Evolutionary conservation across 2,888 invertebrate species (phyloP), one percentile per base, ranked within the genome.

Genomic region (Athalia cordata): DNA sequence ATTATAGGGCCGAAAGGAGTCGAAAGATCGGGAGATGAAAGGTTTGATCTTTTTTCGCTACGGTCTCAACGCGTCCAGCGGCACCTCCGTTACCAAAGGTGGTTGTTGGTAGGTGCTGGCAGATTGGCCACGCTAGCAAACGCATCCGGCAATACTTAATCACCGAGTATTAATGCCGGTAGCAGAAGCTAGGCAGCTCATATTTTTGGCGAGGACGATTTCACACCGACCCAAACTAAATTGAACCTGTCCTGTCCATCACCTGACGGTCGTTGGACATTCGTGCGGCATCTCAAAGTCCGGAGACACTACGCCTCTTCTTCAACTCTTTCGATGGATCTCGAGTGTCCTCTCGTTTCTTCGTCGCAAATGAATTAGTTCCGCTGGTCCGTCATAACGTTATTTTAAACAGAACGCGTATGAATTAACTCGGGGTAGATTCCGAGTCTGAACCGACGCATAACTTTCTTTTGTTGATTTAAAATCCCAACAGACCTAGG

Each of bases 151-250:
- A 82, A 80, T 84, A 85, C 85, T 89, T 87, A 87, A 89, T 89
- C 89, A 89, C 80, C 85, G 84, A 88, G 87, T 89, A 89, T 89
- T 89, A 88, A 88, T 89, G 89, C 83, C 86, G 61, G 80, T 7
- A 74, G 79, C 75, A 80, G 76, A 76, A 81, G 78, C 80, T 77
- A 70, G 75, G 77, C 72, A 78, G 80, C 77, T 79, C 80, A 82
- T 83, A 84, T 84, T 83, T 83, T 83, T 83, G 83, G 83, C 83
- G 64, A 74, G 68, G 75, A 79, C 70, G 62, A 76, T 57, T 52
- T 45, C 61, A 66, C 68, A 76, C 70, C 66, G 64, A 72, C 62
- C 57, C 62, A 43, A 62, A 43, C 45, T 8, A 8, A 50, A 13
- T 79, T 77, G 77, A 82, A 85, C 83, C 83, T 85, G 85, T 84